Evolutionary conservation across 2,888 invertebrate species (phyloP), one percentile per base, ranked within the genome.

Genomic region (Actias luna): DNA sequence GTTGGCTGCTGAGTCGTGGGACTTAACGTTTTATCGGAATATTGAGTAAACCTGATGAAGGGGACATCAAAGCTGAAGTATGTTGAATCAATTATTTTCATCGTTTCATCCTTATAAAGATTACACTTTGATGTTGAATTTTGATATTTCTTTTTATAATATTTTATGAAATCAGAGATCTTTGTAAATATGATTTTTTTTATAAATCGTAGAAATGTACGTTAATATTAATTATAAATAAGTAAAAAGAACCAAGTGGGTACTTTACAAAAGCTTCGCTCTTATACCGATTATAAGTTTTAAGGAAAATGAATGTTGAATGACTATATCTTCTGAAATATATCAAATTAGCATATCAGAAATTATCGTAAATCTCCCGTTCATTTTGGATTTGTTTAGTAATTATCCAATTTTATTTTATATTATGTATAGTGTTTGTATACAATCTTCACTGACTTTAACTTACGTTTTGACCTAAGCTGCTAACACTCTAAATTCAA

Each of bases 61-160:
- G 59, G 59, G 63, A 75, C 71, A 71, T 76, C 74, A 74, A 74
- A 76, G 71, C 29, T 55, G 29, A 55, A 55, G 65, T 57, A 55
- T 59, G 33, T 58, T 29, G 67, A 69, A 67, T 67, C 72, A 74
- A 75, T 74, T 65, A 71, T 76, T 75, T 72, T 69, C 68, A 70
- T 69, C 72, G 67, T 71, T 71, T 74, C 66, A 69, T 72, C 69
- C 69, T 70, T 66, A 59, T 59, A 61, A 63, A 65, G 63, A 67
- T 64, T 39, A 64, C 59, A 67, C 71, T 78, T 77, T 77, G 72
- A 79, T 74, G 71, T 69, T 70, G 58, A 59, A 67, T 62, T 65
- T 64, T 36, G 39, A 57, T 58, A 42, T 18, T 18, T 16, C 2
- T 39, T n/a, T 18, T 39, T 61, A 57, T 31, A 36, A 61, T 57